Base-by-base conservation (phyloP, 2,797 vertebrate genomes). In the Triplophysa bombifrons region DNA sequence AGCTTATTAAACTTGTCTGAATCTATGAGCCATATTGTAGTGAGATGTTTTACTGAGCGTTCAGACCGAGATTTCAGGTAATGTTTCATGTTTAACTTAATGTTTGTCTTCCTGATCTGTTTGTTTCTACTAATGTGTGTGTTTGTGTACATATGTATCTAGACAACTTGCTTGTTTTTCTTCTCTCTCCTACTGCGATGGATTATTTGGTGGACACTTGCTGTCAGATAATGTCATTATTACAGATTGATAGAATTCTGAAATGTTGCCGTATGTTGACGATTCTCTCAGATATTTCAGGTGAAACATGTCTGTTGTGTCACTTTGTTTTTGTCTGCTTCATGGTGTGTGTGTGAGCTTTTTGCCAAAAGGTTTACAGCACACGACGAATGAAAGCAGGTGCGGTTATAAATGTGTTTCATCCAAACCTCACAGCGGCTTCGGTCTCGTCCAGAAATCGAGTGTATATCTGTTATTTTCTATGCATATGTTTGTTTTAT, bases 401-500 rank as follows among this genome's bases (percentile, higher is more conserved):
- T 41, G 41, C 41, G 10, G 41, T 20, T 56, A 6, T 13, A 22
- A 56, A 22, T 60, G 9, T 48, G 38, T 72, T 77, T 51, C 82
- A 85, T 79, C 82, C 80, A 74, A 30, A 83, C 65, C 81, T 74
- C 78, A 84, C 41, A 44, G 69, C 72, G 56, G 73, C 86, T 87
- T 64, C 82, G 82, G 87, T 91, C 85, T 90, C 86, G 81, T 87
- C 84, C 80, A 64, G 68, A 72, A 74, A 60, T 69, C 79, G 71
- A 73, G 69, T 66, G 55, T 61, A 22, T 56, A 53, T 83, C 74
- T 71, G 64, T 85, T 91, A 88, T 78, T 92, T 92, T 93, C 89
- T 91, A 92, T 83, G 80, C 91, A 82, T 89, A 77, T 90, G 88
- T 93, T 93, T 88, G 84, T 94, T 94, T 91, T 93, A 92, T 92